Evolutionary conservation across 1,140 invertebrate genomes (phyloP), one percentile per base, ranked within the genome.

Genomic region (Sycophila sp.): DNA sequence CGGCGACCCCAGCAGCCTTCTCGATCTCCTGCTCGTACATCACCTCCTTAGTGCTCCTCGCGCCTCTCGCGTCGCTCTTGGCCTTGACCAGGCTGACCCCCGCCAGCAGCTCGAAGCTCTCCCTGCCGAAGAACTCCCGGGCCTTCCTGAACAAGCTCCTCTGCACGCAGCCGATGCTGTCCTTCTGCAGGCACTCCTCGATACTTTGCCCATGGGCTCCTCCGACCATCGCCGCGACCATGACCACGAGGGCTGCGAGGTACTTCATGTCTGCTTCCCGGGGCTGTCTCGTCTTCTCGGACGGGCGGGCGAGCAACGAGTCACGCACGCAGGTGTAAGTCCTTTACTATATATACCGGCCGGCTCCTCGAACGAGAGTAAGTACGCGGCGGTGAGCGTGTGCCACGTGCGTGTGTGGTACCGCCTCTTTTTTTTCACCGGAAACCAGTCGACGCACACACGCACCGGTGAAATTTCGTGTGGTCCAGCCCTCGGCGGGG

Each of bases 121-220:
- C 88, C 75, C 87, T 87, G 36, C 86, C 86, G 76, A 91, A 90
- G 77, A 91, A 88, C 13, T 88, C 87, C 74, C 87, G 88, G 2
- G 89, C 88, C 72, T 85, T 87, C 38, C 89, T 83, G 82, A 87
- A 91, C 51, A 91, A 76, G 45, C 74, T 84, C 73, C 88, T 85
- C 79, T 92, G 91, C 51, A 91, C 78, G 82, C 91, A 92, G 59
- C 89, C 89, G 64, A 92, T 90, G 66, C 90, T 91, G 83, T 92
- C 90, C 75, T 89, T 85, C 72, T 87, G 81, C 28, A 91, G 80
- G 75, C 90, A 91, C 66, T 89, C 86, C 63, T 88, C 81, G 47
- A 87, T 72, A 32, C 62, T 81, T 49, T 83, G 81, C 10, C 22
- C 47, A 15, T 45, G 28, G 19, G 42, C 26, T 5, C 8, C 17